Evolutionary conservation across 2,888 invertebrate species (phyloP).

Genomic region (Dendrolimus houi): DNA sequence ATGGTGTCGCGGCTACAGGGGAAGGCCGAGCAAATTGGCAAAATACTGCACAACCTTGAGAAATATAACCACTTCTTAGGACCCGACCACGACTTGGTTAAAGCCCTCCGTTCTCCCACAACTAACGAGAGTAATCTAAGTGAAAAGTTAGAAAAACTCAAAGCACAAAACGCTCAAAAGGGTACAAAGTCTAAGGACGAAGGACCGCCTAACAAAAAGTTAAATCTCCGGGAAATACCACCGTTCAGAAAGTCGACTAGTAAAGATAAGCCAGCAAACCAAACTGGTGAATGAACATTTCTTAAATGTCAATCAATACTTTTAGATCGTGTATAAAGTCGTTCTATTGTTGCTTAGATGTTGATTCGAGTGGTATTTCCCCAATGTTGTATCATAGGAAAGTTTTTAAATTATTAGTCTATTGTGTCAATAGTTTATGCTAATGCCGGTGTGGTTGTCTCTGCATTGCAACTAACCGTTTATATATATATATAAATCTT

Average conservation of each 20-base stretch:
- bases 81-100: slow-evolving; percentile 72
- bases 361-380: not conserved
- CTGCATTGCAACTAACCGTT: no score
- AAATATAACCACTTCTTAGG: slow-evolving; percentile 87
- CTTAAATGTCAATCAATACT: not conserved
- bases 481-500: no score
- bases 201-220: slow-evolving; percentile 72
- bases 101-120: slow-evolving; percentile 67
- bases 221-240: slow-evolving; percentile 73
- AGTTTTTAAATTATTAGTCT: slow-evolving; percentile 13
- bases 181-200: slow-evolving; percentile 69
- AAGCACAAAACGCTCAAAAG: slow-evolving; percentile 59
- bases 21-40: slow-evolving; percentile 96
- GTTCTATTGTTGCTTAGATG: slow-evolving; percentile 15
- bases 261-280: slow-evolving; percentile 37
- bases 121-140: slow-evolving; percentile 52
- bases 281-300: slow-evolving; percentile 26
- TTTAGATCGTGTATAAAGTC: not conserved
- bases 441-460: slow-evolving; percentile 21
- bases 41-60: slow-evolving; percentile 93
- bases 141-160: slow-evolving; percentile 55
- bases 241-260: slow-evolving; percentile 55
- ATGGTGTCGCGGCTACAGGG: slow-evolving; percentile 96
- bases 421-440: slow-evolving; percentile 24
- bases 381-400: slow-evolving; percentile 18